A percentile compares a stretch with the other conserved stretches of the same genome.
Conservation (phyloP, 2,888 invertebrate genomes). For the Tipula unca region DNA sequence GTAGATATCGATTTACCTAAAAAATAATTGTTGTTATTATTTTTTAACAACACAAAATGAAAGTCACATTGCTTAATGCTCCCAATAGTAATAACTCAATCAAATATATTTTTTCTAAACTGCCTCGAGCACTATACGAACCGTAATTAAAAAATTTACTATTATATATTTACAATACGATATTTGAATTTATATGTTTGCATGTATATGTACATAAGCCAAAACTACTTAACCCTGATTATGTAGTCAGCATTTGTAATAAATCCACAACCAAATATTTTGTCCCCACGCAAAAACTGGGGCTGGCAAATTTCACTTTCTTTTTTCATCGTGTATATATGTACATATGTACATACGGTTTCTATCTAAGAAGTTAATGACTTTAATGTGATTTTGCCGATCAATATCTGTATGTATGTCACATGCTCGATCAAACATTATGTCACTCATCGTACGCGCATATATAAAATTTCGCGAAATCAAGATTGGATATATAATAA, state of each 20-base stretch:
- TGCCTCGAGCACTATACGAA: neutral
- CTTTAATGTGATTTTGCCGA: neutral
- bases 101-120: neutral
- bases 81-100: neutral
- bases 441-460: neutral
- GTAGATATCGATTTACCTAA: no score
- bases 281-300: neutral
- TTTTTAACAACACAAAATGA: neutral
- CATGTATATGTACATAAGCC: no score
- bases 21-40: no score
- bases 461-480: neutral
- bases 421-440: neutral
- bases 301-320: neutral
- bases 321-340: neutral
- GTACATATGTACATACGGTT: no score
- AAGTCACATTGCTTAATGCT: neutral
- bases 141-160: neutral
- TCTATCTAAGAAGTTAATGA: neutral
- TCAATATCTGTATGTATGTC: neutral
- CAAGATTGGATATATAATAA: no score
- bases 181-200: no score
- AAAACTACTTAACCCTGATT: neutral
- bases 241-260: neutral
- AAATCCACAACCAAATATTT: neutral
- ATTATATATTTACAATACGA: neutral